phyloP scores from a whole-genome alignment of 1,140 invertebrate species.

The Phymorhynchus buccinoides region DNA sequence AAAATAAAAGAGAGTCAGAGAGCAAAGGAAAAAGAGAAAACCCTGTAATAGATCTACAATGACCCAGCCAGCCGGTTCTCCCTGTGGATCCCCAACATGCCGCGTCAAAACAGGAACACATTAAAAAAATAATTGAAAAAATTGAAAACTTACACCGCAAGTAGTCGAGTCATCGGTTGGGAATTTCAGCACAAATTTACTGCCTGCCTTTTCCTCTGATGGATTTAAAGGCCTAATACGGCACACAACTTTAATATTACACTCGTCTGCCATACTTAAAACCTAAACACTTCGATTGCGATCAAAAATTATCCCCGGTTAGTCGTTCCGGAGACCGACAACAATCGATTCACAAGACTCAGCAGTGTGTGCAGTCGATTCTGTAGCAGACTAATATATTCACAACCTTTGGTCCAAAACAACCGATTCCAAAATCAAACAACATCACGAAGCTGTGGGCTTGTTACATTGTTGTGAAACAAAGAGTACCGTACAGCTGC shows the following conservation, averaged over 20 bases:
- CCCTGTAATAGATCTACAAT: too few species aligned
- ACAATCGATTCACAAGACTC: not conserved
- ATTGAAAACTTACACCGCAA: constrained; percentile 87
- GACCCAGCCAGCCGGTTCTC: too few species aligned
- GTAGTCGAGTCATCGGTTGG: constrained; percentile 95
- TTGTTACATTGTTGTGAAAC: not conserved
- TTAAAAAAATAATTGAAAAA: constrained; percentile 10
- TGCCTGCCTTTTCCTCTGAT: constrained; percentile 97
- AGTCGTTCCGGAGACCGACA: not conserved
- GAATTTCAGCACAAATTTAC: constrained; percentile 98
- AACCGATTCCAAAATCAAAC: not conserved
- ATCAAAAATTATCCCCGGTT: not conserved
- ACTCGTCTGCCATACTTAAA: constrained; percentile 81
- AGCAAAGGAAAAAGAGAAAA: too few species aligned
- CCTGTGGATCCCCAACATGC: too few species aligned
- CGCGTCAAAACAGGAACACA: too few species aligned
- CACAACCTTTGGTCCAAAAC: not conserved
- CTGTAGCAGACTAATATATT: not conserved
- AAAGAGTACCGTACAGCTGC: not conserved
- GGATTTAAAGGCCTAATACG: constrained; percentile 98
- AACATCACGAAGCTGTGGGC: not conserved
- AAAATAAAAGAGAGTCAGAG: too few species aligned
- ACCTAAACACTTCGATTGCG: not conserved
- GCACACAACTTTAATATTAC: constrained; percentile 98
- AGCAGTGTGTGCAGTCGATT: not conserved